Conservation (phyloP, 1,140 invertebrate genomes). For the Phymorhynchus buccinoides region DNA sequence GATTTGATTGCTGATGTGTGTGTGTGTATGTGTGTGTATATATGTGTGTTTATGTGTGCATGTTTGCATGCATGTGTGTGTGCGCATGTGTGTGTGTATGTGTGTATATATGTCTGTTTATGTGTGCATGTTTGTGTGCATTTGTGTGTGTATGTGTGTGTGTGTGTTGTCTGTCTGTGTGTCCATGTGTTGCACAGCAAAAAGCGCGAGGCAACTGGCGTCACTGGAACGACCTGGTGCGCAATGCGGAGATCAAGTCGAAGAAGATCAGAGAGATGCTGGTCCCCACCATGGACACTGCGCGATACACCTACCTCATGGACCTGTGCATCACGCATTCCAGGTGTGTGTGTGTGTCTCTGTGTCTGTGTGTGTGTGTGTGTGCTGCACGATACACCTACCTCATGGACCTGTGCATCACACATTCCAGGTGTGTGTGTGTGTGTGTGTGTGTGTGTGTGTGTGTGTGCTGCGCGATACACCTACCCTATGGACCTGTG, state of each 20-base stretch:
- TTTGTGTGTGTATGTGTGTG: neutral
- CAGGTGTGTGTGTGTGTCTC: conserved; percentile 48
- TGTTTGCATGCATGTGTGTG: neutral
- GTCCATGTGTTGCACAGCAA: conserved; percentile 58
- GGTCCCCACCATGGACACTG: conserved; percentile 75
- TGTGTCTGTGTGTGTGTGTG: neutral
- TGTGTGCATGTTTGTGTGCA: neutral
- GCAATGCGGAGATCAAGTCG: conserved; percentile 52
- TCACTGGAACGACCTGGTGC: conserved; percentile 74
- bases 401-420: conserved; percentile 70
- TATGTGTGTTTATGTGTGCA: no score
- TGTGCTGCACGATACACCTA: conserved; percentile 70
- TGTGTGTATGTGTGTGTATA: neutral
- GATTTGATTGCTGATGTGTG: neutral
- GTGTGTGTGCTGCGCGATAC: no score
- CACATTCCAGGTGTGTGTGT: conserved; percentile 56
- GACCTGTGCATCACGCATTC: conserved; percentile 68
- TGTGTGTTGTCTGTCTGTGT: neutral
- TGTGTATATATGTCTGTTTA: neutral
- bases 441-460: neutral
- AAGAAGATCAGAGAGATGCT: conserved; percentile 73
- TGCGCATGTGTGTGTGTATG: neutral
- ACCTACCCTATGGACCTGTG: conserved; percentile 70
- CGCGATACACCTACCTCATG: conserved; percentile 71
- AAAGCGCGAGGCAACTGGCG: conserved; percentile 73